Conservation (phyloP, 2,888 invertebrate genomes). For the Leptopterna dolabrata region DNA sequence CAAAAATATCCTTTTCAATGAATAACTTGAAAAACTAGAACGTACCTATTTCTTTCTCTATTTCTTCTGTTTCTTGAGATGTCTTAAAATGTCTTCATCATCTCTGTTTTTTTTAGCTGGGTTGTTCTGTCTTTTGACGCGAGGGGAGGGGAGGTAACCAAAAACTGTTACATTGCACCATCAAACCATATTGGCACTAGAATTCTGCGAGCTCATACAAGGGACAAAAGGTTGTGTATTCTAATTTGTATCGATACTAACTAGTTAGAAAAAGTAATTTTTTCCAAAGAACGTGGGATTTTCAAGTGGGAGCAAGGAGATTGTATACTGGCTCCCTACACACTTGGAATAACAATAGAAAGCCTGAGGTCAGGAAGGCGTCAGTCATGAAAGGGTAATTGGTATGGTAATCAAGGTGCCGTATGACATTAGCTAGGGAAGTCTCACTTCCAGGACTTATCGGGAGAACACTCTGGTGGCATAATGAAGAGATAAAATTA, state of each 20-base stretch:
- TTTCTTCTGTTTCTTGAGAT: too few species aligned
- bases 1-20: too few species aligned
- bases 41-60: too few species aligned
- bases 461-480: not conserved
- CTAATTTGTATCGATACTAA: not conserved
- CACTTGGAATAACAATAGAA: slow-evolving; percentile 8
- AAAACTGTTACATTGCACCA: too few species aligned
- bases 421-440: not conserved
- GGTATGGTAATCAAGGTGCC: slow-evolving; percentile 10
- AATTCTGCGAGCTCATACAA: too few species aligned
- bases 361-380: slow-evolving; percentile 17
- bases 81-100: too few species aligned
- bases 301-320: slow-evolving; percentile 1
- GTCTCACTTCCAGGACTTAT: not conserved
- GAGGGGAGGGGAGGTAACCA: too few species aligned
- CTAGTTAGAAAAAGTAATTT: not conserved
- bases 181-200: too few species aligned
- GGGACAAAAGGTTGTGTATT: not conserved
- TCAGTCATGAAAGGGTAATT: slow-evolving; percentile 15
- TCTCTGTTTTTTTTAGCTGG: too few species aligned
- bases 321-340: slow-evolving; percentile 12
- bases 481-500: not conserved
- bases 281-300: slow-evolving; percentile 19
- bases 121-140: too few species aligned
- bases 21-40: too few species aligned